A percentile compares a stretch with the other conserved stretches of the same genome.
Conservation (phyloP, 2,113 vertebrate species). For the Albula glossodonta region DNA sequence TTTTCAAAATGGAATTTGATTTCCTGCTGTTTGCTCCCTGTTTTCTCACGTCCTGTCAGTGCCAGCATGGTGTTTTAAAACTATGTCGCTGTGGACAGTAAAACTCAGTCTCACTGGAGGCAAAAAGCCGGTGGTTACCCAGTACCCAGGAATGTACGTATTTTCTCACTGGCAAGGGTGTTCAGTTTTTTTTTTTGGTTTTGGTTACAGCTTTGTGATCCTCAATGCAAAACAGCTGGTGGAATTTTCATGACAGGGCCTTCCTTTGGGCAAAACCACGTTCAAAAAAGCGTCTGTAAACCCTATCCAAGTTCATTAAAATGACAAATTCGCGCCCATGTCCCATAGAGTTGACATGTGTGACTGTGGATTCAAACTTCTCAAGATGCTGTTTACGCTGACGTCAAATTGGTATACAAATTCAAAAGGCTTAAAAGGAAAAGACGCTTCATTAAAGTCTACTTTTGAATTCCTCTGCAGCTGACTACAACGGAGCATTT, state of each 20-base stretch:
- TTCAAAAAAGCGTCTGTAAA: background rate
- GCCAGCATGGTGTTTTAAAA: background rate
- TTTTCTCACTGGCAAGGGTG: background rate
- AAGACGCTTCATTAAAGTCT: background rate
- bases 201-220: background rate
- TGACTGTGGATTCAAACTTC: background rate
- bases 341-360: background rate
- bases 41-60: background rate
- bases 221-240: background rate
- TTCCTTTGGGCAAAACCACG: background rate
- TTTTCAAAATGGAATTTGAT: slow-evolving; percentile 12
- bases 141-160: background rate
- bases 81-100: background rate
- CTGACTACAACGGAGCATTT: background rate
- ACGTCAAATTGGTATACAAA: background rate
- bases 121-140: background rate
- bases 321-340: background rate
- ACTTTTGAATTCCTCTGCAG: background rate
- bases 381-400: background rate
- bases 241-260: background rate
- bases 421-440: background rate
- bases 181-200: background rate
- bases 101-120: background rate
- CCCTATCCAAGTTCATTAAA: background rate
- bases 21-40: background rate